These are phyloP conservation scores for Pyrrhosoma nymphula DNA, from an alignment of 2,888 invertebrate species.

Conservation along the genomic window DNA sequence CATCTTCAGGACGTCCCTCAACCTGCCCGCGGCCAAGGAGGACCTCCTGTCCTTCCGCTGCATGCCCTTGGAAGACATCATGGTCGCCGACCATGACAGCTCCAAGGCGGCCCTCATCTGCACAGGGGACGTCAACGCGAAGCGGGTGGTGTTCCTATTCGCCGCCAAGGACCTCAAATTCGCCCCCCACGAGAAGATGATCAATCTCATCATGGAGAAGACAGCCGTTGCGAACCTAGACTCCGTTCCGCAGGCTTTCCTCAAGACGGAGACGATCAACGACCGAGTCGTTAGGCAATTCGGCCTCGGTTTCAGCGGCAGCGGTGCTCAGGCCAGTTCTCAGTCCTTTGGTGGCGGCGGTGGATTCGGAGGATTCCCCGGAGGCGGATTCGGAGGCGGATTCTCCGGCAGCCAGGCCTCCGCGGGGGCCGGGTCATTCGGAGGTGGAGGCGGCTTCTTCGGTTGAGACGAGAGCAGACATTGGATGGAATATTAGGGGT, in stretches of 20 bases:
- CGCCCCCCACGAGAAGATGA: not conserved
- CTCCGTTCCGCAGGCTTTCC: not conserved
- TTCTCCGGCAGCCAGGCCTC: slow-evolving; percentile 19
- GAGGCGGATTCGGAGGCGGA: slow-evolving; percentile 34
- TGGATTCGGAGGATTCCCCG: slow-evolving; percentile 13
- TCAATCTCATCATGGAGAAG: not conserved
- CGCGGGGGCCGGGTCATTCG: not conserved
- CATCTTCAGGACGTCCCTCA: not conserved
- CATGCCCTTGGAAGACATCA: not conserved
- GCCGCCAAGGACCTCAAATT: not conserved
- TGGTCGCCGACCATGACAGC: not conserved
- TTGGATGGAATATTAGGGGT: not conserved
- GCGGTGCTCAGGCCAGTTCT: not conserved
- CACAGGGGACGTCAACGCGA: not conserved
- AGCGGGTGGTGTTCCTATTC: slow-evolving; percentile 26
- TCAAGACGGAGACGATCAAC: not conserved
- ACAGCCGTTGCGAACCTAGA: not conserved
- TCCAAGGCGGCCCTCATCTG: not conserved
- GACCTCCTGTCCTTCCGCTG: not conserved
- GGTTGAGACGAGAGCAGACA: not conserved
- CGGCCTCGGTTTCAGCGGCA: slow-evolving; percentile 18
- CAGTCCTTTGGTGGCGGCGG: slow-evolving; percentile 11
- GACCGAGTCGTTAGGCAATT: not conserved
- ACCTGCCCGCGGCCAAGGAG: not conserved
- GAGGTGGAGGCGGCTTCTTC: not conserved